Evolutionary conservation across 2,797 vertebrate species (phyloP), one percentile per base, ranked within the genome.

Genomic region (Hylomyscus alleni): DNA sequence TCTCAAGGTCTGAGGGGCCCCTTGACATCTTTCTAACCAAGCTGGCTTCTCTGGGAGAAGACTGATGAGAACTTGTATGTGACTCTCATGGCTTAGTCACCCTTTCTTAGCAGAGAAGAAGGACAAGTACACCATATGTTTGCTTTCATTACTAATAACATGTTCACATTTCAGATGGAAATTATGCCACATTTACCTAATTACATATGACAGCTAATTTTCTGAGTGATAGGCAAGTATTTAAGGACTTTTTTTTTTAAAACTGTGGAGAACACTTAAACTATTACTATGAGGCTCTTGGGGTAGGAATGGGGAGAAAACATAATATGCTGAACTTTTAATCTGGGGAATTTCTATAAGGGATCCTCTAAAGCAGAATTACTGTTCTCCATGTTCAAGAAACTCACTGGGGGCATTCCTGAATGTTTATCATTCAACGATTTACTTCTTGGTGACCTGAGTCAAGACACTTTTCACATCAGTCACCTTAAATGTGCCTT

Each of bases 151-250:
- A 96, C 96, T 98, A 97, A 98, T 97, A 97, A 96, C 3, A 19
- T 95, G 94, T 94, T 97, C 87, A 93, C 83, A 40, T 97, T 97
- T 98, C 97, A 97, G 84, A 94, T 96, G 93, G 98, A 91, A 58
- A 78, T 98, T 98, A 97, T 95, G 83, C 93, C 95, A 97, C 98
- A 98, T 98, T 98, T 98, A 97, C 56, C 84, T 98, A 98, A 99
- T 98, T 98, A 98, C 96, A 77, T 97, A 94, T 98, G 98, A 98
- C 98, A 98, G 98, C 96, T 98, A 97, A 98, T 98, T 99, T 98
- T 97, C 97, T 98, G 97, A 98, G 91, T 94, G 97, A 98, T 98
- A 96, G 94, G 94, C 91, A 98, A 95, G 91, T 40, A 69, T 96
- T 98, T 94, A 97, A 90, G 95, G 96, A 98, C 72, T 97, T 89